These are phyloP conservation scores for Tachina grossa DNA, from an alignment of 2,888 invertebrate species.

Conservation along the genomic window DNA sequence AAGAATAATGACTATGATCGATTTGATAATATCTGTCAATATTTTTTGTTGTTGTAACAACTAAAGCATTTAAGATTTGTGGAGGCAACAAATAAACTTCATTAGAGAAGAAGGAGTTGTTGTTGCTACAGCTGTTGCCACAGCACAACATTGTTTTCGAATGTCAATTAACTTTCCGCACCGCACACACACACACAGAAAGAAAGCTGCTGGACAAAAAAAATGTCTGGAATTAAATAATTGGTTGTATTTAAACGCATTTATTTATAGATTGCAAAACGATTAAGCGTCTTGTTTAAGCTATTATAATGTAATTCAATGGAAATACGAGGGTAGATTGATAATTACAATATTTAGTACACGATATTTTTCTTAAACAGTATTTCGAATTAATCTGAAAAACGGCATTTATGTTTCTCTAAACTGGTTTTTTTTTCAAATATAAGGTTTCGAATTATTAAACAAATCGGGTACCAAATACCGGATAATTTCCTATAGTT, in stretches of 20 bases:
- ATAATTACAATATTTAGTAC: neutral
- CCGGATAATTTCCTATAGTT: too few relatives aligned
- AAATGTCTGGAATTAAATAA: slow-evolving; percentile 72
- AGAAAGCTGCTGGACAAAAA: slow-evolving; percentile 17
- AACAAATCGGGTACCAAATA: too few relatives aligned
- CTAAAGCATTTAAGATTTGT: slow-evolving; percentile 52
- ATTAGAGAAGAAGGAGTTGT: slow-evolving; percentile 22
- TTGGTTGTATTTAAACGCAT: slow-evolving; percentile 78
- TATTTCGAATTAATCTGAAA: too few relatives aligned
- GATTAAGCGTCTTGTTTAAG: slow-evolving; percentile 75
- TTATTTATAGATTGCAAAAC: slow-evolving; percentile 81
- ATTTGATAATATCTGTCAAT: slow-evolving; percentile 83
- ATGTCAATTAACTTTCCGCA: slow-evolving; percentile 65
- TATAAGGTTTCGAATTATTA: too few relatives aligned
- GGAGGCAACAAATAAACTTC: slow-evolving; percentile 11
- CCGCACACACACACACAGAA: neutral
- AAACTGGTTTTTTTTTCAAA: too few relatives aligned
- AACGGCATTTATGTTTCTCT: too few relatives aligned
- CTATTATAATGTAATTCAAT: slow-evolving; percentile 10
- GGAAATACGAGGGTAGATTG: slow-evolving; percentile 29
- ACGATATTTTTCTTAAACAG: too few relatives aligned
- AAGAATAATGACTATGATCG: slow-evolving; percentile 83
- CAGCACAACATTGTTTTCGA: slow-evolving; percentile 59
- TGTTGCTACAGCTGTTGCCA: slow-evolving; percentile 67
- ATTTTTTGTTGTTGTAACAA: slow-evolving; percentile 70